Evolutionary conservation across 2,797 vertebrate genomes (phyloP).

Genomic region (Syngnathus rostellatus): DNA sequence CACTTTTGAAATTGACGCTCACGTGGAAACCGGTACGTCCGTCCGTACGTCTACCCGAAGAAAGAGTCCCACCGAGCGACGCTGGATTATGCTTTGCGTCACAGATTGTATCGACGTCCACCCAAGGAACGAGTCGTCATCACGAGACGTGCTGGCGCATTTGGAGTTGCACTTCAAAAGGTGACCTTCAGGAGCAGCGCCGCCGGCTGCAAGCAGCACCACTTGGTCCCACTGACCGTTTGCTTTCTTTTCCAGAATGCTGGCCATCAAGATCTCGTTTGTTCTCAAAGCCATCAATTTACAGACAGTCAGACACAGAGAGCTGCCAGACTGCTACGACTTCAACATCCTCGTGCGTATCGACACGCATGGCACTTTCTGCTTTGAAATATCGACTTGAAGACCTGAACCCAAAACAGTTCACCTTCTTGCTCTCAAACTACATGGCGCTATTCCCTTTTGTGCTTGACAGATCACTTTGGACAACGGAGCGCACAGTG

Average conservation of each 20-base stretch:
- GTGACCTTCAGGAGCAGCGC: constrained; percentile 45
- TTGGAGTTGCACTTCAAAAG: constrained; percentile 86
- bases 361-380: constrained; percentile 25
- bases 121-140: constrained; percentile 45
- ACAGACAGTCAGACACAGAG: constrained; percentile 83
- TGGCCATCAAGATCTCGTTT: constrained; percentile 75
- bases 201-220: too few relatives aligned
- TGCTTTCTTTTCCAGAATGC: constrained; percentile 65
- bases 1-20: constrained; percentile 84
- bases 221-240: neutral
- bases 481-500: constrained; percentile 86
- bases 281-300: constrained; percentile 88
- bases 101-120: constrained; percentile 82
- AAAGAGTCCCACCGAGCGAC: too few relatives aligned
- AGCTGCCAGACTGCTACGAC: constrained; percentile 89
- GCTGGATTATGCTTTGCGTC: neutral
- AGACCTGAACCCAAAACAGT: constrained; percentile 4
- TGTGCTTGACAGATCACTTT: constrained; percentile 74
- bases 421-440: neutral
- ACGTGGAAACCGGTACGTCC: constrained; percentile 75
- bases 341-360: constrained; percentile 75
- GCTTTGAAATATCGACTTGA: constrained; percentile 9
- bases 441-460: neutral
- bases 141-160: constrained; percentile 45
- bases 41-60: too few relatives aligned